Percentiles rank a stretch among this genome's conserved stretches.
Conservation (phyloP, 2,113 vertebrate genomes). For the Anguilla japonica region DNA sequence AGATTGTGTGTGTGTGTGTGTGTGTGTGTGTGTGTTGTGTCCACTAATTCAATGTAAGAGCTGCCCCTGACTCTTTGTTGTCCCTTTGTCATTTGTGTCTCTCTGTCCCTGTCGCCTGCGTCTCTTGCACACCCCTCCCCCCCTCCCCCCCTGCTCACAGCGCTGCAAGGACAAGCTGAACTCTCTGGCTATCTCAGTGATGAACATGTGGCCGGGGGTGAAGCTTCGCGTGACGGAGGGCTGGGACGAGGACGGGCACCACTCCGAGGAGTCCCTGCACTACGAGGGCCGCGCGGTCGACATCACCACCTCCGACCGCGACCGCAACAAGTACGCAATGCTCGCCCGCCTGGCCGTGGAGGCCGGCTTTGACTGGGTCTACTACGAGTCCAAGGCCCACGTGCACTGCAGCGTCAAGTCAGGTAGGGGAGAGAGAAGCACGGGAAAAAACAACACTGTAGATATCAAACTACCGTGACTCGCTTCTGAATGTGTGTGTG, state of each 20-base stretch:
- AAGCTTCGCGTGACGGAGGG: constrained; percentile 90
- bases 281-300: constrained; percentile 89
- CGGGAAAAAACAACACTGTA: background rate
- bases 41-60: background rate
- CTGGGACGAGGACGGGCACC: constrained; percentile 91
- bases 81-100: background rate
- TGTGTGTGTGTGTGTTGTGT: background rate
- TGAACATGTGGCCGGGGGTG: constrained; percentile 91
- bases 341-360: constrained; percentile 87
- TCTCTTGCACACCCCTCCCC: background rate
- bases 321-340: constrained; percentile 90
- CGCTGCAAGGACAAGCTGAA: constrained; percentile 98
- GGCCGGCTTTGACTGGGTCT: constrained; percentile 92
- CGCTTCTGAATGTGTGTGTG: background rate
- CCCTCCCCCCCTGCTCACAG: constrained; percentile 56
- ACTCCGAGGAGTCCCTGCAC: constrained; percentile 86
- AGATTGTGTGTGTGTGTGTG: background rate
- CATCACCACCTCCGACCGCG: constrained; percentile 90
- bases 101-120: background rate
- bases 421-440: constrained; percentile 68
- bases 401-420: constrained; percentile 96
- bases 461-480: background rate
- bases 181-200: constrained; percentile 91
- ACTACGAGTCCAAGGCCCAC: constrained; percentile 89
- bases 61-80: background rate